Evolutionary conservation across 53 echinoderm and acorn worm genomes (phyloP).

Genomic region (Paracentrotus lividus): DNA sequence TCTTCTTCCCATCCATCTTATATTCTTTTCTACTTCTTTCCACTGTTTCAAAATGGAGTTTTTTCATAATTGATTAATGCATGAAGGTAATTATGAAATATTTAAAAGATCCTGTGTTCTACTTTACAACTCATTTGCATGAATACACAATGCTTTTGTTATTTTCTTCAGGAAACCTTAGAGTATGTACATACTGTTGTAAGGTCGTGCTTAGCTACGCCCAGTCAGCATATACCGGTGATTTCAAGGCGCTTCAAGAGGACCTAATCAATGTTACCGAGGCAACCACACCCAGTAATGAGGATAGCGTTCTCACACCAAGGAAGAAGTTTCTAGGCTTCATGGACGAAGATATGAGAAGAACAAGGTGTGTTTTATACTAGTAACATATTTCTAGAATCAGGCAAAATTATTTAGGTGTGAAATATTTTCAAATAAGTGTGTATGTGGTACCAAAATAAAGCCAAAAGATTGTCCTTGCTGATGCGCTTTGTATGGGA

Average conservation of each 20-base stretch:
- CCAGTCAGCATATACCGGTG: slow-evolving; percentile 81
- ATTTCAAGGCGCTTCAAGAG: slow-evolving; percentile 87
- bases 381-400: too few species aligned
- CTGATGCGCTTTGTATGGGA: too few species aligned
- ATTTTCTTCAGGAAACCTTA: slow-evolving; percentile 73
- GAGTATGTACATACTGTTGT: slow-evolving; percentile 96
- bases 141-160: neutral
- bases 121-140: too few species aligned
- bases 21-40: neutral
- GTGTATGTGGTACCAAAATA: too few species aligned
- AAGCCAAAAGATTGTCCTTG: too few species aligned
- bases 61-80: too few species aligned
- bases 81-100: too few species aligned
- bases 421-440: too few species aligned
- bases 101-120: too few species aligned
- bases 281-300: slow-evolving; percentile 43
- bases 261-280: slow-evolving; percentile 84
- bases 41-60: neutral
- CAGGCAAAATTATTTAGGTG: too few species aligned
- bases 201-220: slow-evolving; percentile 93
- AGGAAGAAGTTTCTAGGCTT: slow-evolving; percentile 71
- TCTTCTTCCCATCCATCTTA: neutral
- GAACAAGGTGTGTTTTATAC: slow-evolving; percentile 62
- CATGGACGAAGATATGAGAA: slow-evolving; percentile 68
- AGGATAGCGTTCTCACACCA: slow-evolving; percentile 72